Percentiles rank a stretch among this genome's conserved stretches.
These are phyloP conservation scores for Eupithecia centaureata DNA, from an alignment of 2,888 invertebrate genomes.

Conservation along the genomic window DNA sequence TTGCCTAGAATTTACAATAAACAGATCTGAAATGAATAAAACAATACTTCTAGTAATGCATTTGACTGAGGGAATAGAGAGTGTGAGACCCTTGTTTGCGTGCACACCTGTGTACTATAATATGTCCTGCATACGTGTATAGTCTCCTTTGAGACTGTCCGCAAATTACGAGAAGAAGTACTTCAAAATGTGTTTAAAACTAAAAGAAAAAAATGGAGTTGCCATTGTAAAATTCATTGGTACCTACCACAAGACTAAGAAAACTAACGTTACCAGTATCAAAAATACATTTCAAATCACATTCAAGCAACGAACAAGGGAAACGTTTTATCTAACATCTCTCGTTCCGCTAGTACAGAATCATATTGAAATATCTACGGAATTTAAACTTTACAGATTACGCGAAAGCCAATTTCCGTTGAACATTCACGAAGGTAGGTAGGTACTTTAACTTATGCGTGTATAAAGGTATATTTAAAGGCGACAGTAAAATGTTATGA, in stretches of 20 bases:
- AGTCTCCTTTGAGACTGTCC: no score
- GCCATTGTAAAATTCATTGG: not conserved
- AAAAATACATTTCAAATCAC: not conserved
- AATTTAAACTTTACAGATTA: slow-evolving; percentile 64
- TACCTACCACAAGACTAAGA: not conserved
- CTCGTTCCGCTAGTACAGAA: slow-evolving; percentile 16
- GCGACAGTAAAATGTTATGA: slow-evolving; percentile 77
- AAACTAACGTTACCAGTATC: not conserved
- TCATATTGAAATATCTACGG: slow-evolving; percentile 43
- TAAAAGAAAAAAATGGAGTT: not conserved
- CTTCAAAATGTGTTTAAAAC: no score
- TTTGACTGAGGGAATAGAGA: no score
- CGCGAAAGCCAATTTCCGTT: slow-evolving; percentile 68
- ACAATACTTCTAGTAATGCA: not conserved
- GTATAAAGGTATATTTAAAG: slow-evolving; percentile 54
- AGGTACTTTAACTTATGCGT: slow-evolving; percentile 54
- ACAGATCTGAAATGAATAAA: no score
- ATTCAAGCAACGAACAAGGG: slow-evolving; percentile 11
- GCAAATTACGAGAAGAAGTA: no score
- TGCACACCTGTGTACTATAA: no score
- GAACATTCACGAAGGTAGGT: slow-evolving; percentile 52
- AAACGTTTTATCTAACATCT: slow-evolving; percentile 24
- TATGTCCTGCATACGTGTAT: no score
- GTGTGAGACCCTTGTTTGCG: no score
- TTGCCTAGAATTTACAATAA: no score